Conservation (phyloP, 2,113 vertebrate species). For the Ginglymostoma cirratum region DNA sequence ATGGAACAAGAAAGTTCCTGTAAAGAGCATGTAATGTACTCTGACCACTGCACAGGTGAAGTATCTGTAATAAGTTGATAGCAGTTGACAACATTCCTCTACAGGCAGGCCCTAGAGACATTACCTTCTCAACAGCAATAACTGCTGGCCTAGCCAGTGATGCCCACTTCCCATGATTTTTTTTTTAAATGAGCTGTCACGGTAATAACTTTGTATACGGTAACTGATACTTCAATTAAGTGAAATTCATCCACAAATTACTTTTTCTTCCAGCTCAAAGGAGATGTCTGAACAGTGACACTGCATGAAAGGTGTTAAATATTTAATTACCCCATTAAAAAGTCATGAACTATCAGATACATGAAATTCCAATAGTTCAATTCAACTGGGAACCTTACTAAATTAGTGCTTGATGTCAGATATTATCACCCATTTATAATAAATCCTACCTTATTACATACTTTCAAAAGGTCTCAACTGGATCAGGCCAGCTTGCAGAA, state of each 20-base stretch:
- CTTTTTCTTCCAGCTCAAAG: background rate
- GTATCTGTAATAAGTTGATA: background rate
- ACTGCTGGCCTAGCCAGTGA: no score
- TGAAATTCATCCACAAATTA: background rate
- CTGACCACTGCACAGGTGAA: background rate
- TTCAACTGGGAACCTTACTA: background rate
- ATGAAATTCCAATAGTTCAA: background rate
- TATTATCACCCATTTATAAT: background rate
- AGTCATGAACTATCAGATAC: background rate
- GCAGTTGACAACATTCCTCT: background rate
- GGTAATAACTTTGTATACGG: background rate
- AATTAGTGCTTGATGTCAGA: background rate
- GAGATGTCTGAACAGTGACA: background rate
- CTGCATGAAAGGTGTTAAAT: background rate
- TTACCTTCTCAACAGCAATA: background rate
- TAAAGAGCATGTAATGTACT: background rate
- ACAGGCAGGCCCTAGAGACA: background rate
- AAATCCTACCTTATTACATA: background rate
- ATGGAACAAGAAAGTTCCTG: background rate
- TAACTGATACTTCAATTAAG: background rate
- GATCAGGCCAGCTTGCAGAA: background rate
- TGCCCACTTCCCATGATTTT: no score
- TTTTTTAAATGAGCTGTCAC: background rate
- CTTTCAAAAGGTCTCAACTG: background rate
- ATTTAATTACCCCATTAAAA: background rate